A percentile compares a stretch with the other conserved stretches of the same genome.
These are phyloP conservation scores for Aporophyla nigra DNA, from an alignment of 2,888 invertebrate genomes.

Conservation along the genomic window DNA sequence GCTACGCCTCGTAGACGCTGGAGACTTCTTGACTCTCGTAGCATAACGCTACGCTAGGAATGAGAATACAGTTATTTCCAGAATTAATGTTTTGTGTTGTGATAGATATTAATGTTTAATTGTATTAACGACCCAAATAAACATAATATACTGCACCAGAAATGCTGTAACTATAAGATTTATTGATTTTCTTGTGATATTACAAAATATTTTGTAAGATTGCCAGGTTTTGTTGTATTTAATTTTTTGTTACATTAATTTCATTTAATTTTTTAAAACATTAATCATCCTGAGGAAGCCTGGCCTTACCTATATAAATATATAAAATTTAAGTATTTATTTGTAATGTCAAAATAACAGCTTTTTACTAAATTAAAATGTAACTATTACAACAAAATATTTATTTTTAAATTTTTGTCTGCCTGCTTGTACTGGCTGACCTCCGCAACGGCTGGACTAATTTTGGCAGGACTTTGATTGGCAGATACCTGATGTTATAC, in stretches of 20 bases:
- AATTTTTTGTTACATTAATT: too few species aligned
- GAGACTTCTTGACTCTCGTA: conserved; percentile 24
- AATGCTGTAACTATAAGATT: background rate
- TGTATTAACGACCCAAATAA: conserved; percentile 8
- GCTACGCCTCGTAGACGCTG: conserved; percentile 43
- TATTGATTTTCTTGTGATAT: background rate
- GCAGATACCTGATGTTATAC: too few species aligned
- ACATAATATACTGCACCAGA: conserved; percentile 7
- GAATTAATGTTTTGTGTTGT: conserved; percentile 36
- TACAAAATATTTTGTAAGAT: background rate
- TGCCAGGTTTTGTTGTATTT: background rate
- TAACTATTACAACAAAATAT: too few species aligned
- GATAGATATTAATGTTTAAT: conserved; percentile 11
- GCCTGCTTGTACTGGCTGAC: too few species aligned
- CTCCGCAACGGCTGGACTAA: too few species aligned
- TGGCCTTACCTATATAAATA: too few species aligned
- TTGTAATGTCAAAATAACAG: too few species aligned
- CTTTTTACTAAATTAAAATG: too few species aligned
- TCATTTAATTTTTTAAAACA: background rate
- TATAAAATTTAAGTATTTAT: too few species aligned
- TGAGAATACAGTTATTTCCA: conserved; percentile 26
- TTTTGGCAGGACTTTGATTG: too few species aligned
- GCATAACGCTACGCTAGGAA: conserved; percentile 14
- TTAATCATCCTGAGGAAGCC: background rate
- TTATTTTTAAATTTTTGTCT: too few species aligned